Percentiles rank a stretch among this genome's conserved stretches.
phyloP scores from a whole-genome alignment of 2,888 invertebrate species.

The Amblyteles armatorius region DNA sequence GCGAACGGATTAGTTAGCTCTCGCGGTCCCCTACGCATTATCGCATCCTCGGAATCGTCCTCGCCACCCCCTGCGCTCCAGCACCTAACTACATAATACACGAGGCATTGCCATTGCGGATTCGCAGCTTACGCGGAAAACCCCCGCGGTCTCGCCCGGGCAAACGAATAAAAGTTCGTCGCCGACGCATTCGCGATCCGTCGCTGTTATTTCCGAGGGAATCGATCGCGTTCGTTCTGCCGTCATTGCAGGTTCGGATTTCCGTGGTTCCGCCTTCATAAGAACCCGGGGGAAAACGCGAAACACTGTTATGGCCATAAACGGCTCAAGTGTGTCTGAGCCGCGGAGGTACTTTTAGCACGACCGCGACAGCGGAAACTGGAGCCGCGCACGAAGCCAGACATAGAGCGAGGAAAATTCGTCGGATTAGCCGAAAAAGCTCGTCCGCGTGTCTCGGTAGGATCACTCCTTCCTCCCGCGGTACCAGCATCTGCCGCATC shows the following conservation, averaged over 20 bases:
- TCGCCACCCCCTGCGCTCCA: neutral
- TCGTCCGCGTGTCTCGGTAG: conserved; percentile 52
- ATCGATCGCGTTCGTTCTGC: neutral
- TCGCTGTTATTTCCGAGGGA: neutral
- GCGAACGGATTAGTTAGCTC: conserved; percentile 10
- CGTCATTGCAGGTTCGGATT: neutral
- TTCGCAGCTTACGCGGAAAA: no score
- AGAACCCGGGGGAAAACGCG: neutral
- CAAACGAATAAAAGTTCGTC: neutral
- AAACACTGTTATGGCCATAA: neutral
- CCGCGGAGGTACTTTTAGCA: conserved; percentile 3
- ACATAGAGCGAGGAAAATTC: conserved; percentile 42
- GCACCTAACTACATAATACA: neutral
- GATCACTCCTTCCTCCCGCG: conserved; percentile 35
- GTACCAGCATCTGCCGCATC: conserved; percentile 43
- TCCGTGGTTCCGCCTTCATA: neutral
- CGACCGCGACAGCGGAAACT: conserved; percentile 10
- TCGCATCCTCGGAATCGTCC: conserved; percentile 22
- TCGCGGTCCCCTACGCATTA: conserved; percentile 1
- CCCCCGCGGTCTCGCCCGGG: no score
- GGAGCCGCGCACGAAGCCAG: conserved; percentile 26
- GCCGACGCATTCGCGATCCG: neutral
- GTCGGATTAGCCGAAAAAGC: conserved; percentile 60
- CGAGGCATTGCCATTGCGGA: neutral
- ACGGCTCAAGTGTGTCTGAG: conserved; percentile 35